Percentiles rank a stretch among this genome's conserved stretches.
Conservation (phyloP, 2,113 vertebrate genomes). For the Chlamydotis undulata region DNA sequence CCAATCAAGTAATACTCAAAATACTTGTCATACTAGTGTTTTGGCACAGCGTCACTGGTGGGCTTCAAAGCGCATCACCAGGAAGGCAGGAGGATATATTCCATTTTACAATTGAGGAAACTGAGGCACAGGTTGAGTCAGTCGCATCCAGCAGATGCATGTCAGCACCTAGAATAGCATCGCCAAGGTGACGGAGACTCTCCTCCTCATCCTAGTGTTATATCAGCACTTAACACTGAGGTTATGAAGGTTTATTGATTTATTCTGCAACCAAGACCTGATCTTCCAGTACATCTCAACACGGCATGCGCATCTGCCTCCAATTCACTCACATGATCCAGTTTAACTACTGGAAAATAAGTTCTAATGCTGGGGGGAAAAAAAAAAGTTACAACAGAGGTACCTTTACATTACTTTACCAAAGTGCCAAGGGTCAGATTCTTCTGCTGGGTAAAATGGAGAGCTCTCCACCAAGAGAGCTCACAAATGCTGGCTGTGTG, state of each 20-base stretch:
- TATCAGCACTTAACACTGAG: not conserved
- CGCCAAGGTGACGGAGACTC: not conserved
- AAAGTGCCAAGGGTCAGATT: not conserved
- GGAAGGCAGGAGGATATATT: not conserved
- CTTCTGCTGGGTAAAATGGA: not conserved
- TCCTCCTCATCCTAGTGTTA: not conserved
- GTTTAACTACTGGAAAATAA: not conserved
- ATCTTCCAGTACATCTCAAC: not conserved
- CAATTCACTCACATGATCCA: not conserved
- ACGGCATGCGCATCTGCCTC: not conserved
- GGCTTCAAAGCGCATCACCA: not conserved
- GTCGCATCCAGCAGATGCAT: not conserved
- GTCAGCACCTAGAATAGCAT: not conserved
- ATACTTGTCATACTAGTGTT: not conserved
- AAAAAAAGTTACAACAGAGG: not conserved
- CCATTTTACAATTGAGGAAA: not conserved
- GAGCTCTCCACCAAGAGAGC: not conserved
- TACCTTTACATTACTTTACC: not conserved
- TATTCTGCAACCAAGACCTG: not conserved
- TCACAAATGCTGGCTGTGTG: not conserved
- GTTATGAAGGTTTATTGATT: not conserved
- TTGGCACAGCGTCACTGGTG: not conserved
- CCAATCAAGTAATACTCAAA: not conserved
- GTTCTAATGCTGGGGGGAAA: accelerated
- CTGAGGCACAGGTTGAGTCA: not conserved